These are phyloP conservation scores for Sarcophaga rosellei DNA, from an alignment of 2,888 invertebrate genomes.

Conservation along the genomic window DNA sequence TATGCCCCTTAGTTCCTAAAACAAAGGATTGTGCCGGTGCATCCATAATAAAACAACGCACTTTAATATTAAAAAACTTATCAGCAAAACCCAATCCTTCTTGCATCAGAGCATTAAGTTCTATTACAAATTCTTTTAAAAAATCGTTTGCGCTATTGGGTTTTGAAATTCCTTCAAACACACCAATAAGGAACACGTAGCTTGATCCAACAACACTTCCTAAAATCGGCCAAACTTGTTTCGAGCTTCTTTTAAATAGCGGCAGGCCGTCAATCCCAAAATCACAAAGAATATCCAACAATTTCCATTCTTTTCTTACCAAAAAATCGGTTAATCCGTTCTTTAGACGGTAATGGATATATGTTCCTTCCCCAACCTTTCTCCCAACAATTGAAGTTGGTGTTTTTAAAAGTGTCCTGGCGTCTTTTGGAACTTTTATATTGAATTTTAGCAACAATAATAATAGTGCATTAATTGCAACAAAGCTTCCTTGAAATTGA, in stretches of 20 bases:
- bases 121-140: constrained; percentile 20
- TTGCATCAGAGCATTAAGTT: constrained; percentile 25
- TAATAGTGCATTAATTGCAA: constrained; percentile 28
- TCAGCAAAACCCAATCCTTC: constrained; percentile 27
- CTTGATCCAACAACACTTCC: constrained; percentile 40
- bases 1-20: constrained; percentile 39
- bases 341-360: constrained; percentile 47
- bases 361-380: constrained; percentile 39
- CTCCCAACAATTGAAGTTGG: constrained; percentile 36
- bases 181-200: constrained; percentile 51
- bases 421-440: constrained; percentile 41
- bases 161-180: constrained; percentile 54
- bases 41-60: constrained; percentile 49
- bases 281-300: constrained; percentile 44
- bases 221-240: constrained; percentile 61
- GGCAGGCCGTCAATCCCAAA: no score
- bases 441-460: constrained; percentile 42
- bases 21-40: constrained; percentile 41
- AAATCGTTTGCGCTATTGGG: constrained; percentile 30
- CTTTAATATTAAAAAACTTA: constrained; percentile 35
- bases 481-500: constrained; percentile 28
- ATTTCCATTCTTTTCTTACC: constrained; percentile 27
- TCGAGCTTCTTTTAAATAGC: constrained; percentile 59
- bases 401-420: constrained; percentile 38
- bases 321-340: constrained; percentile 52